Base-by-base conservation (phyloP, 2,113 vertebrate genomes). In the Chinchilla lanigera region DNA sequence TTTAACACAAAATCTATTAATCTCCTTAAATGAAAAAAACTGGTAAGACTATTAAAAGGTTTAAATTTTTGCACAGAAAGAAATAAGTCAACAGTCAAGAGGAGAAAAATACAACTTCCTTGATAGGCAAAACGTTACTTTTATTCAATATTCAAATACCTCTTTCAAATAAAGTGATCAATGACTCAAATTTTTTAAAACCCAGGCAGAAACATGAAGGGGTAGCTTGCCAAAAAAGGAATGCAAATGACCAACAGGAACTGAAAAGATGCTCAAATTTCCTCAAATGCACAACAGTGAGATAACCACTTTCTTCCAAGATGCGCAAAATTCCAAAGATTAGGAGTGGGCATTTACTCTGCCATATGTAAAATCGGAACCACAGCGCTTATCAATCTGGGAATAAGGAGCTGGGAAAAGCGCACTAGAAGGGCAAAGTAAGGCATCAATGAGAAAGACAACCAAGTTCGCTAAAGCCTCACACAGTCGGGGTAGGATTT, bases 81-180 rank as follows among this genome's bases (percentile, higher is more conserved):
- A 80, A 82, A 41, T 47, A 90, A 47, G 77, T 26, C 22, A 58
- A 81, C 28, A 58, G 35, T 41, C 41, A 86, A 35, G 13, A 5
- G 22, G 5, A 58, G 82, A 11, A 75, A 83, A 95, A 63, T 7
- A 81, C 73, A 33, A n/a, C n/a, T n/a, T 56, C 24, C 7, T 54
- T 5, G 50, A 50, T 5, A 3, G 3, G 52, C 41, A 82, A 69
- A 92, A 26, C 19, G 52, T 24, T 89, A 56, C 14, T 90, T 33
- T 41, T 54, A 47, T 1, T 75, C 30, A 61, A 69, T 33, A 81
- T 41, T 96, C 61, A 82, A 52, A 89, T 28, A 61, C 33, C 13
- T 92, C 38, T 67, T 90, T 47, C 35, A 91, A 95, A 71, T 63
- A 12, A 95, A 95, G 90, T 44, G 44, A 88, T 61, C 33, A 61